phyloP scores from a whole-genome alignment of 2,113 vertebrate species.

The Myotis yumanensis region DNA sequence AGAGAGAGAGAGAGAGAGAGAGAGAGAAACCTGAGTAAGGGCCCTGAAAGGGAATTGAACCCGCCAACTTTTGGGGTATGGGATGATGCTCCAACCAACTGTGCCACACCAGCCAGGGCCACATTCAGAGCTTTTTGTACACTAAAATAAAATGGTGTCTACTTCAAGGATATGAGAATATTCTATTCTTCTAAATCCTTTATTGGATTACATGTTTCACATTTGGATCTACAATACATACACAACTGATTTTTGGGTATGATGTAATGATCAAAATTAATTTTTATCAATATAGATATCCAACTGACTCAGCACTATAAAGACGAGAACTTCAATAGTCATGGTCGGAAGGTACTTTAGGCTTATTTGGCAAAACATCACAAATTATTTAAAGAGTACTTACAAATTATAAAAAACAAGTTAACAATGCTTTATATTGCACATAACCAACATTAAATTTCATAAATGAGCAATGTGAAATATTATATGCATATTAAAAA shows the following conservation, averaged over 20 bases:
- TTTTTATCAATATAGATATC: neutral
- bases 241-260: neutral
- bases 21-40: no score
- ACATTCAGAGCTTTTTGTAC: neutral
- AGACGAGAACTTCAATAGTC: neutral
- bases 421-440: neutral
- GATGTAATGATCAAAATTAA: neutral
- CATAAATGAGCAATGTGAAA: neutral
- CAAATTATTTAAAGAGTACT: neutral
- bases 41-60: no score
- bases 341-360: neutral
- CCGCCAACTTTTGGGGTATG: no score
- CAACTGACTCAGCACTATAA: neutral
- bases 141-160: neutral
- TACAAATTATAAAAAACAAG: neutral
- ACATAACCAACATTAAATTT: neutral
- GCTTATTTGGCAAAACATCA: neutral
- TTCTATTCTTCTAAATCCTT: neutral
- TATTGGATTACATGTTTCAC: neutral
- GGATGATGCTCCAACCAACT: no score
- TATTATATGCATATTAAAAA: neutral
- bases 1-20: no score
- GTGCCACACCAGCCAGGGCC: no score
- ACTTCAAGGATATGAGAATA: neutral
- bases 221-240: neutral